These are phyloP conservation scores for Apodemus sylvaticus DNA, from an alignment of 2,113 vertebrate genomes.

Conservation along the genomic window DNA sequence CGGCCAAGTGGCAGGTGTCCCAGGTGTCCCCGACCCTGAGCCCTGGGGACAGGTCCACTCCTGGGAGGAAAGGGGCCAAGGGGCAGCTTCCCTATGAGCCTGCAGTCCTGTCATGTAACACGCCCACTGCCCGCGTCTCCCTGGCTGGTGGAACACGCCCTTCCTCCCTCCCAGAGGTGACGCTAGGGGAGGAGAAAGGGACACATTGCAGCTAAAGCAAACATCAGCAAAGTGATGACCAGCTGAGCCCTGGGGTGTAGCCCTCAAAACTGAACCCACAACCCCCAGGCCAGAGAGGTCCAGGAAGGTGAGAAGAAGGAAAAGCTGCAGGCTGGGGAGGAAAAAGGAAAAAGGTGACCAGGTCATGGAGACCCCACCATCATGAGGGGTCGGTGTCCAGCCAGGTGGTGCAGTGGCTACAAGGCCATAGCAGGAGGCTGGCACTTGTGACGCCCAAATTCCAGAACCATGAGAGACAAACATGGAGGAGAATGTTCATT, in stretches of 20 bases:
- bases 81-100: neutral
- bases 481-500: no score
- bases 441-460: neutral
- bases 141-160: neutral
- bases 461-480: neutral
- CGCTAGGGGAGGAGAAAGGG: neutral
- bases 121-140: neutral
- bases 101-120: neutral
- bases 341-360: neutral
- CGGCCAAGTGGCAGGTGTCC: neutral
- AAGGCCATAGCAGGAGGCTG: neutral
- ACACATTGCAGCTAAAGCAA: no score
- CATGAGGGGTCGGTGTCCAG: neutral
- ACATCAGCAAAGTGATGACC: neutral
- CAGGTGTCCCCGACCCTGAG: neutral
- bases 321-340: neutral
- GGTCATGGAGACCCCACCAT: neutral
- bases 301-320: neutral
- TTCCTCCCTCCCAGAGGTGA: neutral
- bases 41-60: neutral
- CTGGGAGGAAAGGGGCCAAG: neutral
- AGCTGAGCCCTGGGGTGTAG: neutral
- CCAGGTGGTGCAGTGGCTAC: accelerated
- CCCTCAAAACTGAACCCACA: no score
- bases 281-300: neutral